Conservation (phyloP, 2,797 vertebrate genomes). For the Propithecus deckenii region DNA sequence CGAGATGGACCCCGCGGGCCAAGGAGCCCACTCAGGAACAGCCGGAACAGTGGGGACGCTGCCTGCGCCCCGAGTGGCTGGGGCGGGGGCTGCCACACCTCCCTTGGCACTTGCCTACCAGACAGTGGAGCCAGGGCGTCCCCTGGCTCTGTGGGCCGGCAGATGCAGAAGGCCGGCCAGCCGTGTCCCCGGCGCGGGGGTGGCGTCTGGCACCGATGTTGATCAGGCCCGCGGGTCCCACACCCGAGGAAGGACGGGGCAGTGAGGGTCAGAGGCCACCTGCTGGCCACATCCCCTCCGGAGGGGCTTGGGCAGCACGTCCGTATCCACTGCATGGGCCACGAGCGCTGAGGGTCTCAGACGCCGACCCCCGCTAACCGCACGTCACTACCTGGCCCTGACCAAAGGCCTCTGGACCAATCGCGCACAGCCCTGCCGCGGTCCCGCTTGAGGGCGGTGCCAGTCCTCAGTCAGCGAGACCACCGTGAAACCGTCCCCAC, state of each 20-base stretch:
- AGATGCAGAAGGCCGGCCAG: background rate
- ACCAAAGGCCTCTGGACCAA: background rate
- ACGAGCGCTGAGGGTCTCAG: background rate
- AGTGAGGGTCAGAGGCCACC: background rate
- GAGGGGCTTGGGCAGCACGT: background rate
- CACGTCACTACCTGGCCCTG: background rate
- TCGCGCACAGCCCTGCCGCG: background rate
- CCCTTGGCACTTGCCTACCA: background rate
- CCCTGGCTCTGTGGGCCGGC: background rate
- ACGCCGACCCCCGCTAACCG: background rate
- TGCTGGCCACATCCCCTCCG: background rate
- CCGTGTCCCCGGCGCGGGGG: background rate
- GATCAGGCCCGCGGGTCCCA: background rate
- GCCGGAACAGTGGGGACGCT: background rate
- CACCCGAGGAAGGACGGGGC: background rate
- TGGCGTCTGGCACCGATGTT: too few species aligned
- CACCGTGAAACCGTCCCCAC: fast-evolving
- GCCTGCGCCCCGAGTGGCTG: background rate
- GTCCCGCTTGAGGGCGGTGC: background rate
- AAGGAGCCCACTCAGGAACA: background rate
- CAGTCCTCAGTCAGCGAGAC: background rate
- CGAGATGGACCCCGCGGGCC: background rate
- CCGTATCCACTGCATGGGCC: background rate
- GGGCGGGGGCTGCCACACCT: background rate
- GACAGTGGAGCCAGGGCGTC: background rate